Conservation (phyloP, 2,888 invertebrate species). For the Drosophila colorata region DNA sequence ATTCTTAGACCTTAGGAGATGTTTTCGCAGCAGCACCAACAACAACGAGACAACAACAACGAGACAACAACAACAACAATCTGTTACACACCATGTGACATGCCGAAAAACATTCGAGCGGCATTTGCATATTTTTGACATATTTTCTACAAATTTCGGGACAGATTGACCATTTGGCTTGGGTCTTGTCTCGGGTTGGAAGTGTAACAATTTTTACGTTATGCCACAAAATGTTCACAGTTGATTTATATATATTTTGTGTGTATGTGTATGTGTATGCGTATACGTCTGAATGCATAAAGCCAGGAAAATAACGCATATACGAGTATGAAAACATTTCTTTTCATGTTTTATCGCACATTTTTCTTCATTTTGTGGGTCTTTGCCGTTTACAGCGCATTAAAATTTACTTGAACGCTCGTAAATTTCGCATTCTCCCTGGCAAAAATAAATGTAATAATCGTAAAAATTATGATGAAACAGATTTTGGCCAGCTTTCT, state of each 20-base stretch:
- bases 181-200: slow-evolving; percentile 16
- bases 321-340: slow-evolving; percentile 53
- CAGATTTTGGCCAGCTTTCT: slow-evolving; percentile 38
- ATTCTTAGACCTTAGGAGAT: slow-evolving; percentile 53
- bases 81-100: slow-evolving; percentile 39
- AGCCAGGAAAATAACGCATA: slow-evolving; percentile 23
- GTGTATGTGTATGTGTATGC: slow-evolving; percentile 9
- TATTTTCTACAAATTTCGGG: slow-evolving; percentile 67
- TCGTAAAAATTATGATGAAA: slow-evolving; percentile 64
- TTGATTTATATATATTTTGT: slow-evolving; percentile 65
- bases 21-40: slow-evolving; percentile 43
- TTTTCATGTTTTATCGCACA: slow-evolving; percentile 73
- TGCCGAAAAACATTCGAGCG: slow-evolving; percentile 31
- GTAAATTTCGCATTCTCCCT: slow-evolving; percentile 62
- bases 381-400: slow-evolving; percentile 65
- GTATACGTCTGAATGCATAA: background rate
- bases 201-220: slow-evolving; percentile 60
- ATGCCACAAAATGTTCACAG: slow-evolving; percentile 59
- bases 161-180: slow-evolving; percentile 53
- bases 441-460: slow-evolving; percentile 61
- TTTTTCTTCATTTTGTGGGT: slow-evolving; percentile 65
- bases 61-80: background rate
- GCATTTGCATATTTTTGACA: slow-evolving; percentile 77
- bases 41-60: slow-evolving; percentile 4
- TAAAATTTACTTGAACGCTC: slow-evolving; percentile 71